Evolutionary conservation across 2,888 invertebrate species (phyloP).

Genomic region (Muscina levida): DNA sequence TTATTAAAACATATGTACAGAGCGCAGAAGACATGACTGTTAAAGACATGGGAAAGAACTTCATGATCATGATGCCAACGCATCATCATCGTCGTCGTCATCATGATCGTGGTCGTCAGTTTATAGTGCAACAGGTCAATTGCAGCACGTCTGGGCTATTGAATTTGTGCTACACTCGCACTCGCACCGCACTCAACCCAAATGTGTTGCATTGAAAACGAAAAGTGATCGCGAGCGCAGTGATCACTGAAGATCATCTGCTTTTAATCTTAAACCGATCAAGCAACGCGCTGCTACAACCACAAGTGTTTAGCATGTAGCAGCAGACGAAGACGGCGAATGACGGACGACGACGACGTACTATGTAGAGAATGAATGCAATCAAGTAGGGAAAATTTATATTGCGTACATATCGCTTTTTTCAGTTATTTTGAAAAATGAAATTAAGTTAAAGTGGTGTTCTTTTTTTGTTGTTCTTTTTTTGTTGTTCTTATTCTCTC

Average conservation of each 20-base stretch:
- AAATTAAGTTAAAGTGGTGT: slow-evolving; percentile 54
- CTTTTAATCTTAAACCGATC: slow-evolving; percentile 67
- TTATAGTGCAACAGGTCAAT: slow-evolving; percentile 68
- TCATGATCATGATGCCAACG: too few species aligned
- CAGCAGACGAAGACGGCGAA: too few species aligned
- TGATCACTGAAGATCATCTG: slow-evolving; percentile 65
- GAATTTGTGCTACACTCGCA: slow-evolving; percentile 26
- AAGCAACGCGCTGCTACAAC: slow-evolving; percentile 48
- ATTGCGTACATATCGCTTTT: too few species aligned
- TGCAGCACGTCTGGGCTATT: slow-evolving; percentile 62
- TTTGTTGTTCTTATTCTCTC: too few species aligned
- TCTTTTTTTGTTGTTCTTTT: too few species aligned
- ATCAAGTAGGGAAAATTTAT: slow-evolving; percentile 40
- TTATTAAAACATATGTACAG: too few species aligned
- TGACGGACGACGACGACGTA: too few species aligned
- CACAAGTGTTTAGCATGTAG: not conserved
- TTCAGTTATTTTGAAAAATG: slow-evolving; percentile 20
- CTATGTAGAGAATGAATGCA: slow-evolving; percentile 31
- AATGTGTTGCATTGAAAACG: slow-evolving; percentile 33
- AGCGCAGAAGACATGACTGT: too few species aligned
- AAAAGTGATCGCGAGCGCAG: slow-evolving; percentile 39
- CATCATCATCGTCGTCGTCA: slow-evolving; percentile 4
- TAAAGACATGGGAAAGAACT: too few species aligned
- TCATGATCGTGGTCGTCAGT: slow-evolving; percentile 9
- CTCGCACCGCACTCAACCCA: too few species aligned